phyloP scores from a whole-genome alignment of 2,797 vertebrate species.

The Fistularia tabacaria region DNA sequence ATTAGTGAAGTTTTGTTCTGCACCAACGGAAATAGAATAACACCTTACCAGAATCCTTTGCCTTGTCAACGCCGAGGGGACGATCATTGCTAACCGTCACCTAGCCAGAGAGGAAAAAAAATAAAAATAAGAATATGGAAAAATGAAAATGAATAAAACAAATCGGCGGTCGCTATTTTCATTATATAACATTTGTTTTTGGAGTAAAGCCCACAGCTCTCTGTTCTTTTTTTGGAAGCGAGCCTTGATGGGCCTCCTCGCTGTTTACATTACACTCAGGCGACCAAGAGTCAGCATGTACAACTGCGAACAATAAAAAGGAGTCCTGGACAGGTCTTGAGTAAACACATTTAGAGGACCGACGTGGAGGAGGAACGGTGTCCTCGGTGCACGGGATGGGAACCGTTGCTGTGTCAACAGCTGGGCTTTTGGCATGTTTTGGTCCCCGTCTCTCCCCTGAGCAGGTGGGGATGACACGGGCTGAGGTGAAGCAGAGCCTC shows the following conservation, averaged over 20 bases:
- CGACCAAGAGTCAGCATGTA: slow-evolving; percentile 38
- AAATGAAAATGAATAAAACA: slow-evolving; percentile 8
- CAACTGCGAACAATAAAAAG: slow-evolving; percentile 58
- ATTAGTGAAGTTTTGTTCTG: slow-evolving; percentile 2
- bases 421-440: slow-evolving; percentile 8
- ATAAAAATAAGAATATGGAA: slow-evolving; percentile 14
- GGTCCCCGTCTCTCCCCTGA: slow-evolving; percentile 26
- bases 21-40: neutral
- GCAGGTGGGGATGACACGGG: slow-evolving; percentile 40
- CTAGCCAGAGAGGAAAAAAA: slow-evolving; percentile 41
- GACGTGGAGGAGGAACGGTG: slow-evolving; percentile 38
- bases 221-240: slow-evolving; percentile 61
- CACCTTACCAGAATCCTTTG: slow-evolving; percentile 65
- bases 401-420: slow-evolving; percentile 24
- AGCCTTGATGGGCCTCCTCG: slow-evolving; percentile 35
- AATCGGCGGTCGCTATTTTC: slow-evolving; percentile 42
- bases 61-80: slow-evolving; percentile 36
- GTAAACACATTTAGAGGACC: slow-evolving; percentile 57
- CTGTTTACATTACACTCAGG: slow-evolving; percentile 62
- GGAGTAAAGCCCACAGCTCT: slow-evolving; percentile 26
- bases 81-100: slow-evolving; percentile 26
- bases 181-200: slow-evolving; percentile 57
- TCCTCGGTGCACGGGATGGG: slow-evolving; percentile 23
- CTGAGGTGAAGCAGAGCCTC: slow-evolving; percentile 58
- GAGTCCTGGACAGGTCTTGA: slow-evolving; percentile 27